These are phyloP conservation scores for Sylvia atricapilla DNA, from an alignment of 2,113 vertebrate species.

Conservation along the genomic window DNA sequence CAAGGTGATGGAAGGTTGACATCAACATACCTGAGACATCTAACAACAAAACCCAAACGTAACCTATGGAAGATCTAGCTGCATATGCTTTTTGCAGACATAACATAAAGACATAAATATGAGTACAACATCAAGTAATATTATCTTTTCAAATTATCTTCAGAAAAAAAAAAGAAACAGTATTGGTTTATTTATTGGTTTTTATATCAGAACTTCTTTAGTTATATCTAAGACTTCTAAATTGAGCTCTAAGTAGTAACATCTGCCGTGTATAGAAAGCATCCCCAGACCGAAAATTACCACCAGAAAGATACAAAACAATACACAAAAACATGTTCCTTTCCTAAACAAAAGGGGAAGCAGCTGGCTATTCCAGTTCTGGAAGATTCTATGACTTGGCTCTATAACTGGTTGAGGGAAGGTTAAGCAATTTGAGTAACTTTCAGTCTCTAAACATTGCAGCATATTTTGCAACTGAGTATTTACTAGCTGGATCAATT, in stretches of 20 bases:
- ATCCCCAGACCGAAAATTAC: neutral
- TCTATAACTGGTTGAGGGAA: neutral
- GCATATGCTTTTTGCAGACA: neutral
- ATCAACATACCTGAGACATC: neutral
- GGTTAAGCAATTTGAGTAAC: neutral
- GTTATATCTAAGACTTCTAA: neutral
- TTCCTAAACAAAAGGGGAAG: neutral
- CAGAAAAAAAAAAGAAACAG: rapidly evolving
- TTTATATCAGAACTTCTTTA: neutral
- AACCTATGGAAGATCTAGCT: neutral
- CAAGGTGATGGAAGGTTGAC: neutral
- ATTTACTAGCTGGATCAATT: neutral
- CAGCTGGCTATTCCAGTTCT: neutral
- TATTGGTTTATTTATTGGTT: neutral
- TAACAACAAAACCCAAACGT: neutral
- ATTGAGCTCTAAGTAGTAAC: neutral
- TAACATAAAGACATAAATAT: neutral
- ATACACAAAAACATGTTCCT: neutral
- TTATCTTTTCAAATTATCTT: neutral
- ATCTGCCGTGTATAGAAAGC: neutral
- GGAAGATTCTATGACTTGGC: neutral
- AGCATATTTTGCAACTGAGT: neutral
- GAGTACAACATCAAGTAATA: neutral
- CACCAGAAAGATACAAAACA: neutral
- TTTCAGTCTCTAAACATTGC: neutral